Conservation (phyloP, 1,140 invertebrate genomes). For the Bombus pyrosoma region DNA sequence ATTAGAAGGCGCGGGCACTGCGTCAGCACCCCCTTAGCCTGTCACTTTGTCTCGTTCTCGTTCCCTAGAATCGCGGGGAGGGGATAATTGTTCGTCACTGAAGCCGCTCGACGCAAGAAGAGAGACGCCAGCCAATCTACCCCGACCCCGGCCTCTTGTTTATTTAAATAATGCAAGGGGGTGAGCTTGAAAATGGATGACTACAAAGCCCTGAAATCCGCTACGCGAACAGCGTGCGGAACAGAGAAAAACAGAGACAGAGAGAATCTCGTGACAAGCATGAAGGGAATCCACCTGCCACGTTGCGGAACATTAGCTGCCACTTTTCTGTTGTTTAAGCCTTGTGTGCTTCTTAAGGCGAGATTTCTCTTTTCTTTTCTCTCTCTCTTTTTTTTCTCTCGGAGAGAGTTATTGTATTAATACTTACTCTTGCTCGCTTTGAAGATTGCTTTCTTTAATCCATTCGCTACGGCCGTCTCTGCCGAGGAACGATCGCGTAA, state of each 20-base stretch:
- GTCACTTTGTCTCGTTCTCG: conserved; percentile 64
- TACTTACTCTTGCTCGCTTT: neutral
- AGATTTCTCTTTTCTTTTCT: neutral
- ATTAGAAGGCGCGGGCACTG: conserved; percentile 73
- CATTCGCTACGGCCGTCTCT: neutral
- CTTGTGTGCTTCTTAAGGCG: neutral
- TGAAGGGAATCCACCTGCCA: conserved; percentile 77
- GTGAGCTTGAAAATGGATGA: conserved; percentile 78
- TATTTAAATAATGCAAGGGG: conserved; percentile 81
- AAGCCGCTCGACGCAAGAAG: conserved; percentile 46
- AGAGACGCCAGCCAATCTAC: conserved; percentile 74
- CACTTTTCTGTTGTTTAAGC: conserved; percentile 47
- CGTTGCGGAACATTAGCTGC: conserved; percentile 56
- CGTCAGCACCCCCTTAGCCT: conserved; percentile 56
- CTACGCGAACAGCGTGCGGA: conserved; percentile 31
- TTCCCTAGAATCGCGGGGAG: conserved; percentile 56
- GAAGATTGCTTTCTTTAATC: neutral
- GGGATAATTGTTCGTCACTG: conserved; percentile 82
- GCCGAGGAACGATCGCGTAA: neutral
- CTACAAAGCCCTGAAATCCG: conserved; percentile 80
- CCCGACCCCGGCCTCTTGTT: conserved; percentile 72
- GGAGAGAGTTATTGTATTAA: neutral
- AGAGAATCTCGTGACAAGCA: conserved; percentile 61
- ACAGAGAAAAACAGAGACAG: conserved; percentile 1
- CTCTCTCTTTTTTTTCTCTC: neutral